Evolutionary conservation across 2,888 invertebrate genomes (phyloP).

Genomic region (Kryphioiulus occultus): DNA sequence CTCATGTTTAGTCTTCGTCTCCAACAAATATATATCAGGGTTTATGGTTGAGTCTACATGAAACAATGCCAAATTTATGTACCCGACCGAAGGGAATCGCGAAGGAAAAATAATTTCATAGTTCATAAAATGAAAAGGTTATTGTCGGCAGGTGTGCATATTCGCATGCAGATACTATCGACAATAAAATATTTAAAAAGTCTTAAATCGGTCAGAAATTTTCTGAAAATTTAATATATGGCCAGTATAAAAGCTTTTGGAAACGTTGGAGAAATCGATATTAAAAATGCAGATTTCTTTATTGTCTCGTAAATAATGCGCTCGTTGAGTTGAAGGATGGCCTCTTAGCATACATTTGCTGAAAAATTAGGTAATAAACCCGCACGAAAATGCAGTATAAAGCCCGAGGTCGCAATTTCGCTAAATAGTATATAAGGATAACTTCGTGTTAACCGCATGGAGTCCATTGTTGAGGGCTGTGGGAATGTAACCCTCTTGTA

Average conservation of each 20-base stretch:
- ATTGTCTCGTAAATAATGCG: constrained; percentile 9
- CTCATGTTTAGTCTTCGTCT: background rate
- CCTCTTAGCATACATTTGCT: constrained; percentile 28
- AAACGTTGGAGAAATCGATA: background rate
- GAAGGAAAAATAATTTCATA: constrained; percentile 6
- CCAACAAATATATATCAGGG: background rate
- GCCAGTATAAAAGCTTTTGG: background rate
- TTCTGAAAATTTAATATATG: background rate
- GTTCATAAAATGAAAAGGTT: background rate
- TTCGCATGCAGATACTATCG: background rate
- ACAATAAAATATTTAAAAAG: background rate
- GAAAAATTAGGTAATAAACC: constrained; percentile 35
- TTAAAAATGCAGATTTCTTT: constrained; percentile 14
- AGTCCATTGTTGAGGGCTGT: constrained; percentile 35
- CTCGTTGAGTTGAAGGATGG: constrained; percentile 31
- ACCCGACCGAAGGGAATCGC: background rate
- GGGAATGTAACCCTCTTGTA: constrained; percentile 35
- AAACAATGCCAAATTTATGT: constrained; percentile 29
- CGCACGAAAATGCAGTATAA: constrained; percentile 31
- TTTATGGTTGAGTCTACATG: background rate
- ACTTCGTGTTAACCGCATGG: constrained; percentile 20
- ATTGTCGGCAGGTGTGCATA: constrained; percentile 1
- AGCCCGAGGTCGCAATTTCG: constrained; percentile 18
- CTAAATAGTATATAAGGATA: constrained; percentile 20
- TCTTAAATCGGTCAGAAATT: background rate